Percentiles rank a stretch among this genome's conserved stretches.
Conservation (phyloP, 2,888 invertebrate species). For the Patella depressa region DNA sequence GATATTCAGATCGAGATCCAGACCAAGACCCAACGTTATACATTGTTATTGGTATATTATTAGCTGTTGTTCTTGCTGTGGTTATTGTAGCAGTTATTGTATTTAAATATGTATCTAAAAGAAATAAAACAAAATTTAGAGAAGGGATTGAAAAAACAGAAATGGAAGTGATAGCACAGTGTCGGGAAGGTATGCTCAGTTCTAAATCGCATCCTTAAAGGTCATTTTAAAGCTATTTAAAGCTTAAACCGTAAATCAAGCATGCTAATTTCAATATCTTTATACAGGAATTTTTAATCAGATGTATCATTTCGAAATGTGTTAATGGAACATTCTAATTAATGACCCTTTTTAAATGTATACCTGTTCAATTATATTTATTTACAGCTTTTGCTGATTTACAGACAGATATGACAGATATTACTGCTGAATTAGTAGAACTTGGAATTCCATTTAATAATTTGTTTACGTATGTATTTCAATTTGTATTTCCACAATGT, state of each 20-base stretch:
- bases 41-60: constrained; percentile 4
- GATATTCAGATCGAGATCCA: not conserved
- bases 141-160: constrained; percentile 14
- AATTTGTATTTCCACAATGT: constrained; percentile 13
- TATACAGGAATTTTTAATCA: too few relatives aligned
- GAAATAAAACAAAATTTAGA: constrained; percentile 2
- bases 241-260: too few relatives aligned
- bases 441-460: constrained; percentile 15
- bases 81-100: constrained; percentile 4
- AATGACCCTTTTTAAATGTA: too few relatives aligned
- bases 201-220: too few relatives aligned
- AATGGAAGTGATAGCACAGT: not conserved
- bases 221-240: too few relatives aligned
- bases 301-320: too few relatives aligned
- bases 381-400: constrained; percentile 17
- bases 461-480: constrained; percentile 15
- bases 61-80: not conserved
- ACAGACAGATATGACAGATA: constrained; percentile 21
- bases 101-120: not conserved
- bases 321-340: too few relatives aligned
- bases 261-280: too few relatives aligned
- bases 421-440: constrained; percentile 15
- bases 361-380: too few relatives aligned
- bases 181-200: constrained; percentile 13
- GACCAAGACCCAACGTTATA: not conserved